A percentile compares a stretch with the other conserved stretches of the same genome.
Conservation (phyloP, 2,888 invertebrate species). For the Apamea sordens region DNA sequence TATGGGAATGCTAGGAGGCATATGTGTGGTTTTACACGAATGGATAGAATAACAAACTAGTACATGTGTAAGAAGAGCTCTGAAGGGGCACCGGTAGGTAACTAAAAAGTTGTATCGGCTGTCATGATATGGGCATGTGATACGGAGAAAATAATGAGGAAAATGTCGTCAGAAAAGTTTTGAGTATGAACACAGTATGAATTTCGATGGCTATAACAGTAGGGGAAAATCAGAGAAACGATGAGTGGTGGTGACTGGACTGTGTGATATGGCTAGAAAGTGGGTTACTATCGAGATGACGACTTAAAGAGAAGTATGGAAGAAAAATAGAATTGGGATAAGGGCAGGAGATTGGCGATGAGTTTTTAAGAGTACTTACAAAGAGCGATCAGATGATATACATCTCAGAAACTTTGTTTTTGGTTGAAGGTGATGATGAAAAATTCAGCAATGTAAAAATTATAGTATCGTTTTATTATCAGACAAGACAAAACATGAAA, state of each 20-base stretch:
- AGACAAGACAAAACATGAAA: constrained; percentile 23
- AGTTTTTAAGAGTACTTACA: background rate
- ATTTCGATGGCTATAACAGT: background rate
- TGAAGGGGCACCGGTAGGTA: background rate
- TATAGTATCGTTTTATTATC: constrained; percentile 44
- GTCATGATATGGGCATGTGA: background rate
- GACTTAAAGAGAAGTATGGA: no score
- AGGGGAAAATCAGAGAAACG: background rate
- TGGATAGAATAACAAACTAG: background rate
- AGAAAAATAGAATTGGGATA: background rate
- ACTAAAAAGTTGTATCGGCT: background rate
- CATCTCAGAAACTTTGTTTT: background rate
- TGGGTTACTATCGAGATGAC: no score
- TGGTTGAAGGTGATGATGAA: constrained; percentile 17
- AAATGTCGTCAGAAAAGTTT: background rate
- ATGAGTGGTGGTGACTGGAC: background rate
- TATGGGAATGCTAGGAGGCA: background rate
- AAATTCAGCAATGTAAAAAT: constrained; percentile 13
- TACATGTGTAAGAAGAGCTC: background rate
- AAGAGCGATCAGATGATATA: background rate
- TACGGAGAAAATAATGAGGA: background rate
- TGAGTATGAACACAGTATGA: background rate
- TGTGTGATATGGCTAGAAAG: no score
- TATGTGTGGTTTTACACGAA: background rate
- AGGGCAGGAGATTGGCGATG: background rate